Conservation (phyloP, 2,113 vertebrate species). For the Saccopteryx leptura region DNA sequence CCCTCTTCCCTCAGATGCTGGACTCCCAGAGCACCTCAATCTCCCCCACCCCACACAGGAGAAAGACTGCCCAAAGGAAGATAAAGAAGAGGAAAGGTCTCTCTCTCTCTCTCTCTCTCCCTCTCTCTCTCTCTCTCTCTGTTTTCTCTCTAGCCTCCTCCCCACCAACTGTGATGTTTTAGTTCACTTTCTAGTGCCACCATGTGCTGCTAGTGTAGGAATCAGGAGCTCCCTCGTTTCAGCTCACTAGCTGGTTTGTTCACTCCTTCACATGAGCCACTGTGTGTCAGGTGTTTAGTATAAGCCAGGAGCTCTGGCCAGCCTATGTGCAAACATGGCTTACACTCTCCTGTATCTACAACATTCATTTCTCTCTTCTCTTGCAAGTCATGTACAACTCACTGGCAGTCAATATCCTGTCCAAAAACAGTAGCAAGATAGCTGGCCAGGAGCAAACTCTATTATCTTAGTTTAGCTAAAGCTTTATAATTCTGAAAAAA, state of each 20-base stretch:
- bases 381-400: not conserved
- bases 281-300: not conserved
- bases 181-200: not conserved
- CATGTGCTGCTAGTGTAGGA: not conserved
- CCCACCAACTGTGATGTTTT: not conserved
- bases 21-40: not conserved
- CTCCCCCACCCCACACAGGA: not conserved
- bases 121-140: not conserved
- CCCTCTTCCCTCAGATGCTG: not conserved
- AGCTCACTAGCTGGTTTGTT: not conserved
- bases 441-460: not conserved
- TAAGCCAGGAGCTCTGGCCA: not conserved
- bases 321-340: not conserved
- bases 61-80: not conserved
- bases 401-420: not conserved
- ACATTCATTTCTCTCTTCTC: slow-evolving; percentile 36
- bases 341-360: not conserved
- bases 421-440: not conserved
- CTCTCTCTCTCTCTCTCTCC: not conserved
- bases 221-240: not conserved
- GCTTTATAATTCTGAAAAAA: not conserved
- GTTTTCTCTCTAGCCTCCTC: too few relatives aligned
- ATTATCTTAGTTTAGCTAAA: slow-evolving; percentile 31
- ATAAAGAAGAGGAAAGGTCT: not conserved
- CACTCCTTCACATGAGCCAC: not conserved